Evolutionary conservation across 1,140 invertebrate species (phyloP), one percentile per base, ranked within the genome.

Genomic region (Calliopsis andreniformis): DNA sequence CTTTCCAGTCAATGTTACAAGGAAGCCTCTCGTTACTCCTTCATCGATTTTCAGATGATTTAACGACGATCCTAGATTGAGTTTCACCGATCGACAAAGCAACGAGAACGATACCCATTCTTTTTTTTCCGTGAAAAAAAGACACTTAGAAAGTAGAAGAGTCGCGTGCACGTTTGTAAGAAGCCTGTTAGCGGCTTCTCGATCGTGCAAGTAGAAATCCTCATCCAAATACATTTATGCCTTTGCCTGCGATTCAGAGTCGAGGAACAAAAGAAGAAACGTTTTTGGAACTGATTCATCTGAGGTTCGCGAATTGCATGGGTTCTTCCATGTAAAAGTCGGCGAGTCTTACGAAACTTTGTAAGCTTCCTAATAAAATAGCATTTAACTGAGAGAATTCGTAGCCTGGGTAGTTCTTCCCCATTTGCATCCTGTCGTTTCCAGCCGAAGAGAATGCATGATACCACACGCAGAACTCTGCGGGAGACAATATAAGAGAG

Each of bases 331-430:
- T 66, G 70, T 66, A 66, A 73, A 55, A 66, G 49, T 63, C 61
- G 43, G 49, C 61, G 35, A 66, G 39, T 73, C 49, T 66, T 66
- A 73, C 55, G 70, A 73, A 66, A 73, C 70, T 73, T 55, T 73
- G 70, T 73, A 73, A 73, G 70, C 70, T 73, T 73, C 70, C 70
- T 73, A 73, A 73, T 73, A 73, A 73, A 73, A 73, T 73, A 73
- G 70, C 70, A 73, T 73, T 73, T 73, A 73, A 66, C 66, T 42
- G 61, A 73, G 23, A n/a, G 23, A 28, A 28, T 23, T 23, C n/a
- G 32, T 20, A 42, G 56, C 32, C 39, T 32, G 18, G 30, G 3
- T 3, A 35, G 25, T 35, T 58, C 18, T 18, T 18, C 4, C 1
- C 18, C 4, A 14, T 4, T 23, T 49, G 47, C n/a, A 49, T 49